Evolutionary conservation across 2,113 vertebrate genomes (phyloP).

Genomic region (Rhea pennata): DNA sequence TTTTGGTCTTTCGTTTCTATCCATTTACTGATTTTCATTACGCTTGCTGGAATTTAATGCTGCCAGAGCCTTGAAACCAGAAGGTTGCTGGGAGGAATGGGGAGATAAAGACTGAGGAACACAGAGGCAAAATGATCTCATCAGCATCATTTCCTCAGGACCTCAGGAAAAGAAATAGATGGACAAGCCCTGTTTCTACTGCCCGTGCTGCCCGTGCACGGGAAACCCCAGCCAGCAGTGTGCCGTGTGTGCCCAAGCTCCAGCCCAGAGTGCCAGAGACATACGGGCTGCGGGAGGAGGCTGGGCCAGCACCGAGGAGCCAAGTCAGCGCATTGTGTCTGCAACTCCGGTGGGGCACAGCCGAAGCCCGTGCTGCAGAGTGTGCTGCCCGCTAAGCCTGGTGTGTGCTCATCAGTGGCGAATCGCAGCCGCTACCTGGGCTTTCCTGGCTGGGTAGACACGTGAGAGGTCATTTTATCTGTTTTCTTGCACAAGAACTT

Average conservation of each 20-base stretch:
- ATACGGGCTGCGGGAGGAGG: rapidly evolving
- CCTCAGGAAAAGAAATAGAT: background rate
- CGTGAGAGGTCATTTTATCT: background rate
- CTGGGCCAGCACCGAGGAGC: background rate
- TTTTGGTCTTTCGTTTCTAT: background rate
- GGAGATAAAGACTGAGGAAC: background rate
- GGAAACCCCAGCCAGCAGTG: no score
- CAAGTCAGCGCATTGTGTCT: rapidly evolving
- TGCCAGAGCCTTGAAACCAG: background rate
- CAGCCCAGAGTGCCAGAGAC: background rate
- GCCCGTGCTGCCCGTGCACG: background rate
- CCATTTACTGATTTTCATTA: background rate
- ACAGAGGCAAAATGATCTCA: background rate
- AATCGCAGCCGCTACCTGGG: background rate
- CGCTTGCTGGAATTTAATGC: background rate
- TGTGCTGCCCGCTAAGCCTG: background rate
- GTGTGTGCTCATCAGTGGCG: background rate
- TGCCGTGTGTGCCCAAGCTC: no score
- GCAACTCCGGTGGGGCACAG: rapidly evolving
- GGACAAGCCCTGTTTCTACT: background rate
- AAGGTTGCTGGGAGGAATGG: rapidly evolving
- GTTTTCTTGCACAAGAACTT: background rate
- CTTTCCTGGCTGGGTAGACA: background rate
- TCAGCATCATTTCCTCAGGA: background rate
- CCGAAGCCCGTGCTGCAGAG: background rate